Conservation (phyloP, 2,888 invertebrate genomes). For the Mythimna lalbum region DNA sequence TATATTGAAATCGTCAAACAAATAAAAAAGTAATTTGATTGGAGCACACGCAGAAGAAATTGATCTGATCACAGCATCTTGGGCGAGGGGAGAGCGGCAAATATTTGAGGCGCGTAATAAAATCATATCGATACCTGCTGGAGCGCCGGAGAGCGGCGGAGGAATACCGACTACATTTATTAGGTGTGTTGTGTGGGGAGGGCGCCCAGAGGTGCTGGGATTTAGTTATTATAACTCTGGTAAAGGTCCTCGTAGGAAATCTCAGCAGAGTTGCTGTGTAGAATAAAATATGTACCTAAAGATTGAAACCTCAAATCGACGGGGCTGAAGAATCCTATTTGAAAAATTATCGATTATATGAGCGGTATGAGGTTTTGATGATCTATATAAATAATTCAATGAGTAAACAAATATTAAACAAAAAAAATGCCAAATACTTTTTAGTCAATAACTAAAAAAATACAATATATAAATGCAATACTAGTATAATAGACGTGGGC, state of each 20-base stretch:
- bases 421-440: too few species aligned
- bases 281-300: too few species aligned
- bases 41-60: slow-evolving; percentile 48
- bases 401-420: too few species aligned
- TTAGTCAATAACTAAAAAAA: too few species aligned
- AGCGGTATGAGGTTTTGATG: too few species aligned
- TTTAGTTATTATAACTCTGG: slow-evolving; percentile 2
- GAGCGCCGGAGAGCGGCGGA: neutral
- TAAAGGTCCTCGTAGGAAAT: neutral
- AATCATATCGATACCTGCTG: slow-evolving; percentile 81
- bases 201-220: neutral
- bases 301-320: too few species aligned
- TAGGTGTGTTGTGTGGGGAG: neutral
- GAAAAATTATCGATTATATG: too few species aligned
- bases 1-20: slow-evolving; percentile 57
- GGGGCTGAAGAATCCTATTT: too few species aligned
- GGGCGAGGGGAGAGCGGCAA: slow-evolving; percentile 66
- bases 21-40: slow-evolving; percentile 61
- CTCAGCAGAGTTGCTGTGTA: too few species aligned
- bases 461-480: too few species aligned
- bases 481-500: too few species aligned
- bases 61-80: slow-evolving; percentile 53
- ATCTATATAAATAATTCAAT: too few species aligned
- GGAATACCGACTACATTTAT: neutral
- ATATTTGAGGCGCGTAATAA: slow-evolving; percentile 82